Base-by-base conservation (phyloP, 2,888 invertebrate genomes). In the Tenthredo livida region DNA sequence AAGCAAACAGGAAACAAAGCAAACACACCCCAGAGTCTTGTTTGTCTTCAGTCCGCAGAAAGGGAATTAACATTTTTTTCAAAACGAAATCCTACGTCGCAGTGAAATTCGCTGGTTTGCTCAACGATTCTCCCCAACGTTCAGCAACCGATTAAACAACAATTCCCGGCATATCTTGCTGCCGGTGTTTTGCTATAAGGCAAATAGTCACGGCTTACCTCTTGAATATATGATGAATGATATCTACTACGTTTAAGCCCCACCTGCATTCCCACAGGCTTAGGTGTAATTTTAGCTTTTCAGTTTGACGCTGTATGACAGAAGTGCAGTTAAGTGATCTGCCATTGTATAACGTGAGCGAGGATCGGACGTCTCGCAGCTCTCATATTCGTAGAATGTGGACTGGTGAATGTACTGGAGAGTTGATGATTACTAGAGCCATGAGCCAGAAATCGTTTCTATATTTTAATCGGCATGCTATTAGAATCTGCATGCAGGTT, bases 261-360 rank as follows among this genome's bases (percentile, higher is more conserved):
- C 21, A 73, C 15, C 43, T 21, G 21, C 21, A 40, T 43, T 73
- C n/a, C 21, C 72, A 43, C 72, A 73, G n/a, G 72, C 72, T 73
- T 43, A 43, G 21, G 3, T 73, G 21, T 43, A 40, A 73, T 43
- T 73, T 73, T 6, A 73, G 72, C 40, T 12, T 43, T 67, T 17
- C 17, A 67, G 33, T 17, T 10, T 15, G 33, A 67, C 17, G 33
- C 33, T 67, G 67, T 67, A 33, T 67, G 6, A 67, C 21, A n/a
- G 15, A 29, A 73, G 72, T 73, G 72, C 72, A 43, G 21, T 43
- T 73, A 10, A 73, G 43, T 25, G 72, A 73, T 73, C 3, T 43
- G 7, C 72, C 72, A 43, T 40, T 72, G 72, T 72, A 72, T 21
- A 43, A 1, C 37, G 7, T 10, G 15, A 72, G 21, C 43, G 72